Base-by-base conservation (phyloP, 1,140 invertebrate genomes). In the Saccostrea cuccullata region DNA sequence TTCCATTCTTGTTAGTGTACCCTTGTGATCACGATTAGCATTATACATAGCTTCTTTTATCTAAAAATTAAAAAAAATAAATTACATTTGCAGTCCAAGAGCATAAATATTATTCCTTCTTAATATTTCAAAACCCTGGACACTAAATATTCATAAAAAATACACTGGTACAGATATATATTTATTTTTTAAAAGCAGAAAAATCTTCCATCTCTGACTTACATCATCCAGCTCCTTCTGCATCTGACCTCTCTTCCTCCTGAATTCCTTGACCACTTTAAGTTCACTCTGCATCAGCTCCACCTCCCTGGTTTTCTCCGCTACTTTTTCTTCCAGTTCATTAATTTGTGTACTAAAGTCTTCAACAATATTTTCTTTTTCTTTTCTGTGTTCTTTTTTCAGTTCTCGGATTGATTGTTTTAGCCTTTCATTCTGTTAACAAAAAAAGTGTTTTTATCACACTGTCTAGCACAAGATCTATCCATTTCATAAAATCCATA, bases 251-350 rank as follows among this genome's bases (percentile, higher is more conserved):
- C 94, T 90, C 87, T 94, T 94, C 36, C 92, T 90, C 47, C 94
- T 85, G 89, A 95, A 95, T 87, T 95, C 94, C 85, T 95, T 95
- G 2, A 95, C 94, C 86, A 93, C 87, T 90, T 95, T 94, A 12
- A 95, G 91, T 87, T 95, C 95, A 83, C 91, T 94, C 84, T 94
- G 93, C 91, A 95, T 92, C 11, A 95, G 73, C 56, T 94, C 93
- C 60, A 95, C 91, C 84, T 95, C 94, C 40, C 93, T 88, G 0
- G 85, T 94, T 86, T 94, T 94, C 85, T 93, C 90, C 4, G 88
- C 86, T 9, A 95, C 87, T 86, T 91, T 92, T 60, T 93, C 92
- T 85, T 95, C 94, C 55, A 95, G 87, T 20, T 94, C 93, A 89
- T 92, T 93, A 30, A 95, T 92, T 89, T 95, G 93, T 86, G 91